phyloP scores from a whole-genome alignment of 2,888 invertebrate species.

The Eulithis testata region DNA sequence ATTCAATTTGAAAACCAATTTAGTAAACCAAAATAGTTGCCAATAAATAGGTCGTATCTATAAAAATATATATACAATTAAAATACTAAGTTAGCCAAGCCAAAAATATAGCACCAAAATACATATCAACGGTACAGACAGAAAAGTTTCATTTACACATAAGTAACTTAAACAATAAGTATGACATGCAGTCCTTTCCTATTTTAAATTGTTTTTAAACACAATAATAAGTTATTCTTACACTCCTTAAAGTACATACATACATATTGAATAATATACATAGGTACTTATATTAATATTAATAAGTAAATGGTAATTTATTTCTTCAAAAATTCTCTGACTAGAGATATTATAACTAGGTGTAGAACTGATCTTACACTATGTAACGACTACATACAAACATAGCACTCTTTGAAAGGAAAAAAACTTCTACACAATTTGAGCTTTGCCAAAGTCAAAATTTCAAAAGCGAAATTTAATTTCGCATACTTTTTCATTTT shows the following conservation, averaged over 20 bases:
- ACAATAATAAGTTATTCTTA: slow-evolving; percentile 79
- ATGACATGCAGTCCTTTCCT: slow-evolving; percentile 70
- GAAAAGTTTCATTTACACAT: slow-evolving; percentile 73
- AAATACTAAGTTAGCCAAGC: slow-evolving; percentile 80
- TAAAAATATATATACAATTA: slow-evolving; percentile 72
- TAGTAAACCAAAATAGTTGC: slow-evolving; percentile 66
- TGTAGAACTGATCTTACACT: slow-evolving; percentile 72
- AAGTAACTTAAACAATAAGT: slow-evolving; percentile 33
- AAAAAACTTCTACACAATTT: slow-evolving; percentile 72
- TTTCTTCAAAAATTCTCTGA: slow-evolving; percentile 80
- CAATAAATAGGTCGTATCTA: slow-evolving; percentile 68
- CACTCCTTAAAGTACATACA: slow-evolving; percentile 74
- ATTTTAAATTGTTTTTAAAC: slow-evolving; percentile 65
- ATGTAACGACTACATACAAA: slow-evolving; percentile 64
- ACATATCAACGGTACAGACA: slow-evolving; percentile 73
- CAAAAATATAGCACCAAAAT: slow-evolving; percentile 83
- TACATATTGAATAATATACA: slow-evolving; percentile 70
- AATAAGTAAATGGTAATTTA: slow-evolving; percentile 81
- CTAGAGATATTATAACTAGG: slow-evolving; percentile 79
- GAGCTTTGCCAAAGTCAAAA: slow-evolving; percentile 80
- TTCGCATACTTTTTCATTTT: slow-evolving; percentile 50
- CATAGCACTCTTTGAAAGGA: slow-evolving; percentile 78
- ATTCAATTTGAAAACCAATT: slow-evolving; percentile 45
- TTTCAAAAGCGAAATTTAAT: slow-evolving; percentile 74
- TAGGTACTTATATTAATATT: slow-evolving; percentile 59